Conservation (phyloP, 2,888 invertebrate genomes). For the Trissolcus brochymenae region DNA sequence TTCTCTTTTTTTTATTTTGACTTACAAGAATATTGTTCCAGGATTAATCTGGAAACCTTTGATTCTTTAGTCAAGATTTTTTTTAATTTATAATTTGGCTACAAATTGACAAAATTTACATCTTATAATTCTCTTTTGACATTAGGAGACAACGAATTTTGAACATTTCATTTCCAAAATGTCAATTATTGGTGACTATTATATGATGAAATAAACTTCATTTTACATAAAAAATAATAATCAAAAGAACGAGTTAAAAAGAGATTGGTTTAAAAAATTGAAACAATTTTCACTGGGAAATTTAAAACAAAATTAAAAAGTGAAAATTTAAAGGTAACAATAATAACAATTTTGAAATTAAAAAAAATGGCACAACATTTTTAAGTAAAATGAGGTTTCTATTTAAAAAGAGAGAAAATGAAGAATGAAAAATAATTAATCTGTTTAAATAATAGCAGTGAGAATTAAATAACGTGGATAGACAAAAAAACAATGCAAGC, state of each 20-base stretch:
- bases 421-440: constrained; percentile 1
- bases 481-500: constrained; percentile 18
- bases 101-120: background rate
- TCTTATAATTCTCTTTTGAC: background rate
- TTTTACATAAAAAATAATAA: constrained; percentile 13
- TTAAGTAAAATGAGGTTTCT: background rate
- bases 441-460: too few species aligned
- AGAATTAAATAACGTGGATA: constrained; percentile 4
- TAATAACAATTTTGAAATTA: background rate
- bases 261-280: background rate
- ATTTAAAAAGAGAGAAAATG: constrained; percentile 1
- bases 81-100: constrained; percentile 3
- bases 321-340: background rate
- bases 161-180: constrained; percentile 9
- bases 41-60: too few species aligned
- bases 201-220: constrained; percentile 7
- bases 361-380: constrained; percentile 1
- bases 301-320: background rate
- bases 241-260: too few species aligned
- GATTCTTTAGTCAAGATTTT: background rate
- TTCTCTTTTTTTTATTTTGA: background rate
- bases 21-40: background rate
- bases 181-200: constrained; percentile 14
- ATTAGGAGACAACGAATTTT: constrained; percentile 31
- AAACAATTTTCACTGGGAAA: background rate